These are phyloP conservation scores for Helostoma temminkii DNA, from an alignment of 2,797 vertebrate genomes.

Conservation along the genomic window DNA sequence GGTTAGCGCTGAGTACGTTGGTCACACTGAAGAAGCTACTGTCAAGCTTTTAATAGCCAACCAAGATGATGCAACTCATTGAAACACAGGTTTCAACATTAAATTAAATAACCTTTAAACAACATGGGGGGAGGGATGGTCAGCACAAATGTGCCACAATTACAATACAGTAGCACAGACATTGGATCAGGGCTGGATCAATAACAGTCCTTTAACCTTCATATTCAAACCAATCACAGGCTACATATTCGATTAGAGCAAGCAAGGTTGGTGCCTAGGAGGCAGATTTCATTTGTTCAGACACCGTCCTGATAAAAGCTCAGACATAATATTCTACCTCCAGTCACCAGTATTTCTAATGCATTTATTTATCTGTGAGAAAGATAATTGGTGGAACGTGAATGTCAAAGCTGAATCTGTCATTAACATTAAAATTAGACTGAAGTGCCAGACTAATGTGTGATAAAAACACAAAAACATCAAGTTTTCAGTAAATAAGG, in stretches of 20 bases:
- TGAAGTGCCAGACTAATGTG: background rate
- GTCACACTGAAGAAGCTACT: background rate
- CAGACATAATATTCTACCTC: conserved; percentile 38
- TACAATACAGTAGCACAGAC: conserved; percentile 1
- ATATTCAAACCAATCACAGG: conserved; percentile 50
- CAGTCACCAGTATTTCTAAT: background rate
- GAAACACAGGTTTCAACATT: background rate
- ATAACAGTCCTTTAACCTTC: conserved; percentile 29
- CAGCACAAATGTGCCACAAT: conserved; percentile 1
- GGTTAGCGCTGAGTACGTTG: background rate
- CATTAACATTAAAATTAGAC: background rate
- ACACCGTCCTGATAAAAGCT: conserved; percentile 27
- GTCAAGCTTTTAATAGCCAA: background rate
- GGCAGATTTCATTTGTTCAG: conserved; percentile 16
- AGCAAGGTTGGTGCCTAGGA: conserved; percentile 24
- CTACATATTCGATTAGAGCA: conserved; percentile 41
- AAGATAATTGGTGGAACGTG: background rate
- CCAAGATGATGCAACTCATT: background rate
- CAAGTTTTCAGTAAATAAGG: too few relatives aligned
- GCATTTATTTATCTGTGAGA: background rate
- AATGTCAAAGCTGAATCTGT: background rate
- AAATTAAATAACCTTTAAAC: too few relatives aligned
- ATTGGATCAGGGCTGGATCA: conserved; percentile 27
- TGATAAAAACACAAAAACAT: too few relatives aligned
- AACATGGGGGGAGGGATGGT: background rate